These are phyloP conservation scores for Hecatera dysodea DNA, from an alignment of 2,888 invertebrate genomes.

Conservation along the genomic window DNA sequence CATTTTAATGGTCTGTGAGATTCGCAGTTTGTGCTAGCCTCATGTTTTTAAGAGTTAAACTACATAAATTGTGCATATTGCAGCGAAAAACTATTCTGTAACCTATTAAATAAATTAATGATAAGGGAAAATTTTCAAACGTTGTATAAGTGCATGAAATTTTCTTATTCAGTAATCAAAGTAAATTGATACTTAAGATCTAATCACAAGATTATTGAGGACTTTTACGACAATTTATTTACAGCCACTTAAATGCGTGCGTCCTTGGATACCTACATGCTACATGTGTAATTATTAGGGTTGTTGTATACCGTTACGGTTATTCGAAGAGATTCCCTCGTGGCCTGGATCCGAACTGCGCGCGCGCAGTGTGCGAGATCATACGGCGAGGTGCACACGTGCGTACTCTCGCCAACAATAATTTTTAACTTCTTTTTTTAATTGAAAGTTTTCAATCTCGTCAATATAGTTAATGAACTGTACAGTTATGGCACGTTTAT, in stretches of 20 bases:
- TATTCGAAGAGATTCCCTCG: conserved; percentile 64
- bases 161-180: not conserved
- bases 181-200: conserved; percentile 34
- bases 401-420: conserved; percentile 29
- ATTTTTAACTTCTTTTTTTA: conserved; percentile 40
- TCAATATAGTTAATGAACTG: conserved; percentile 56
- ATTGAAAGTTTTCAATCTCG: conserved; percentile 48
- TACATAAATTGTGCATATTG: no score
- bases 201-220: conserved; percentile 5
- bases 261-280: conserved; percentile 54
- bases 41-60: no score
- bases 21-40: no score
- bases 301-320: conserved; percentile 69
- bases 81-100: no score
- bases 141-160: not conserved
- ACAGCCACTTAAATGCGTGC: conserved; percentile 24
- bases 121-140: not conserved
- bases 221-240: conserved; percentile 35
- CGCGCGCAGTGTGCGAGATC: conserved; percentile 64
- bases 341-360: conserved; percentile 64
- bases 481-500: conserved; percentile 55
- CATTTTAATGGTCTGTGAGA: no score
- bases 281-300: conserved; percentile 65
- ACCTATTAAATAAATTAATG: not conserved
- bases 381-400: conserved; percentile 62